Conservation (phyloP, 2,113 vertebrate genomes). For the Cryptomyrus ogoouensis region DNA sequence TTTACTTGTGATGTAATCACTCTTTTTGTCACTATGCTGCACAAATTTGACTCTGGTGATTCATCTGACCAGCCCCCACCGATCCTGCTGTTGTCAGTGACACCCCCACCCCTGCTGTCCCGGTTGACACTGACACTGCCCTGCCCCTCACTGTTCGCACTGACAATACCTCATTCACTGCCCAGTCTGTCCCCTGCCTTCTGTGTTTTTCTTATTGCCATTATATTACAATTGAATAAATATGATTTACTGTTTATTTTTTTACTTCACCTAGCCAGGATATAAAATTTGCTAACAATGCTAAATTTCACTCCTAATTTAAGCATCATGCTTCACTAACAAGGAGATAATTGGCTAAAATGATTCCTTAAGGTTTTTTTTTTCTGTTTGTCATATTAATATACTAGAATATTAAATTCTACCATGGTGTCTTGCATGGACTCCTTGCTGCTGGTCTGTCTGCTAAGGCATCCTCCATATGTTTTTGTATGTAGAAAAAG, state of each 20-base stretch:
- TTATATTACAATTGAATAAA: not conserved
- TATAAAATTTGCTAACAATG: not conserved
- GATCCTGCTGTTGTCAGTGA: not conserved
- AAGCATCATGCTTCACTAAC: not conserved
- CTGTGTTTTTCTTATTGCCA: not conserved
- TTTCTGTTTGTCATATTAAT: not conserved
- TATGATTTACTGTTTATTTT: not conserved
- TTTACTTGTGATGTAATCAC: constrained; percentile 10
- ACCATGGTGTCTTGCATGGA: not conserved
- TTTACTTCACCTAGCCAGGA: not conserved
- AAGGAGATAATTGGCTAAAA: not conserved
- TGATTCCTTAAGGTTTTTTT: not conserved
- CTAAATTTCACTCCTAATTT: not conserved
- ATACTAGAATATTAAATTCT: not conserved
- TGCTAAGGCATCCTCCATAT: not conserved
- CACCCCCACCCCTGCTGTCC: constrained; percentile 1
- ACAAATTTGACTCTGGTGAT: not conserved
- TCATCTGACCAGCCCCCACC: not conserved
- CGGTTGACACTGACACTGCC: not conserved
- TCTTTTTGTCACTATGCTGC: not conserved
- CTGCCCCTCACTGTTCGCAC: not conserved
- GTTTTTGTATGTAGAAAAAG: not conserved
- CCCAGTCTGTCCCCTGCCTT: constrained; percentile 12
- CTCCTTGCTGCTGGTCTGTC: not conserved
- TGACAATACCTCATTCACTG: constrained; percentile 25